These are phyloP conservation scores for Drosophila sp. DNA, from an alignment of 1,140 invertebrate genomes.

Conservation along the genomic window DNA sequence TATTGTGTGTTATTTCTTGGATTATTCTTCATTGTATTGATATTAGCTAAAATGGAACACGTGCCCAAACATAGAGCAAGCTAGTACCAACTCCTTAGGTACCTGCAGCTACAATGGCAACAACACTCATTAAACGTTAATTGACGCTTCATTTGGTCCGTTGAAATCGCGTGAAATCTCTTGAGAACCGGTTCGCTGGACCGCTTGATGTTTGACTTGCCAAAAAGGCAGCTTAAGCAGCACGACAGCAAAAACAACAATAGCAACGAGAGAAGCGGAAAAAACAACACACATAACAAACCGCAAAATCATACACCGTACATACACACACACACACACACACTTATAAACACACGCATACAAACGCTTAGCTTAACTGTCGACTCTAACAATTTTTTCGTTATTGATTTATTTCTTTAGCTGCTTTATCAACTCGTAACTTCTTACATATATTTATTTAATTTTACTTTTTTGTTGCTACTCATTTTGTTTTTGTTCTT, in stretches of 20 bases:
- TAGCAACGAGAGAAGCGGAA: slow-evolving; percentile 22
- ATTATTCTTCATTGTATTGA: neutral
- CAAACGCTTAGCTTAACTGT: slow-evolving; percentile 65
- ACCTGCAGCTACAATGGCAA: neutral
- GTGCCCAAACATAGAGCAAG: slow-evolving; percentile 40
- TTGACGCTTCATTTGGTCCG: slow-evolving; percentile 73
- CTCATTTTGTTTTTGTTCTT: slow-evolving; percentile 12
- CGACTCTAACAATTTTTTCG: slow-evolving; percentile 72
- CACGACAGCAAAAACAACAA: neutral
- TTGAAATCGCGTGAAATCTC: slow-evolving; percentile 73
- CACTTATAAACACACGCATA: slow-evolving; percentile 27
- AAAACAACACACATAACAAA: slow-evolving; percentile 34
- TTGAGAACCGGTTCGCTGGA: slow-evolving; percentile 71
- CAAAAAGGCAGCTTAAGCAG: slow-evolving; percentile 41
- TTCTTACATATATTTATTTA: slow-evolving; percentile 18
- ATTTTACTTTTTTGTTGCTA: slow-evolving; percentile 11
- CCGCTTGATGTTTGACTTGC: slow-evolving; percentile 42
- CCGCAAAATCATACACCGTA: slow-evolving; percentile 40
- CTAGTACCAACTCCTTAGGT: slow-evolving; percentile 3
- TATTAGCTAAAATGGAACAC: slow-evolving; percentile 35
- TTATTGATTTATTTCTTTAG: slow-evolving; percentile 82
- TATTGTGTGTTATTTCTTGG: slow-evolving; percentile 3
- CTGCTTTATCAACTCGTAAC: slow-evolving; percentile 60
- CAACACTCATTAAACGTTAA: slow-evolving; percentile 67
- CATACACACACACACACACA: slow-evolving; percentile 24